Conservation (phyloP, 2,888 invertebrate species). For the Dromius quadrimaculatus region DNA sequence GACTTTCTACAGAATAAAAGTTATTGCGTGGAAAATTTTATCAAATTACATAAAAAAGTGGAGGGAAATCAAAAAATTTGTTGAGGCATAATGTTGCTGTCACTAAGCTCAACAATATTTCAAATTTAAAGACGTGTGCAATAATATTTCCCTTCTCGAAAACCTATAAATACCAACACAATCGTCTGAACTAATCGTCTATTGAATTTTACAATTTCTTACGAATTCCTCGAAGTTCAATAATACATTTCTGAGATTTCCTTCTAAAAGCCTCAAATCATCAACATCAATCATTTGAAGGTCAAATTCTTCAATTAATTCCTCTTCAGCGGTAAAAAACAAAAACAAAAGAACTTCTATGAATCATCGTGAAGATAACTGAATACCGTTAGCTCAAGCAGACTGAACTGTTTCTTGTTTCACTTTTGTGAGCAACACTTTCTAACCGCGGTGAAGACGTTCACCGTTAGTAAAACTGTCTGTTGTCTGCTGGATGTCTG, state of each 20-base stretch:
- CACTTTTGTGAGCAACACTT: constrained; percentile 45
- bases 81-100: too few relatives aligned
- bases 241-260: neutral
- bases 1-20: neutral
- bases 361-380: neutral
- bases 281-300: constrained; percentile 36
- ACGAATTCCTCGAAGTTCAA: neutral
- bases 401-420: constrained; percentile 12
- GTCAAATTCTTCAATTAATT: constrained; percentile 15
- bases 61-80: too few relatives aligned
- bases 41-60: too few relatives aligned
- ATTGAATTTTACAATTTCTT: neutral
- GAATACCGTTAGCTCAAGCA: constrained; percentile 16
- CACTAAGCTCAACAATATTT: too few relatives aligned
- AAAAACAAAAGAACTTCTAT: neutral
- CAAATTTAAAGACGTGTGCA: too few relatives aligned
- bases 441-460: constrained; percentile 39
- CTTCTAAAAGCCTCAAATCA: neutral
- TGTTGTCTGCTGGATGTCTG: constrained; percentile 27
- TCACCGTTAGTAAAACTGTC: constrained; percentile 31
- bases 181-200: too few relatives aligned
- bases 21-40: neutral
- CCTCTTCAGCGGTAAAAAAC: neutral
- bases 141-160: too few relatives aligned
- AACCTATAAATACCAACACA: too few relatives aligned